These are phyloP conservation scores for Gibbula magus DNA, from an alignment of 2,888 invertebrate genomes.

Conservation along the genomic window DNA sequence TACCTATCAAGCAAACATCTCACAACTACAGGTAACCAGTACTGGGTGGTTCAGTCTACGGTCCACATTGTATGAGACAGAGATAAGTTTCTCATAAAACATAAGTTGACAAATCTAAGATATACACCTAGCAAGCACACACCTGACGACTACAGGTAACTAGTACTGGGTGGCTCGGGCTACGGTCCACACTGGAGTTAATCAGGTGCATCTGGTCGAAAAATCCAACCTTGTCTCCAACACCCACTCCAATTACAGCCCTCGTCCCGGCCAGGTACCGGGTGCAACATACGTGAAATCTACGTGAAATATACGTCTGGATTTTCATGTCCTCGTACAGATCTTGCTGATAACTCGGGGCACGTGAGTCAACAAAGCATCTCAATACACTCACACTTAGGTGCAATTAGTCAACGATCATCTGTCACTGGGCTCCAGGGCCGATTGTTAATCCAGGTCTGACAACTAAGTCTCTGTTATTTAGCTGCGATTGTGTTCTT, in stretches of 20 bases:
- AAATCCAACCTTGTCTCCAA: not conserved
- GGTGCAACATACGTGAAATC: not conserved
- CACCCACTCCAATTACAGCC: not conserved
- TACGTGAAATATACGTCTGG: not conserved
- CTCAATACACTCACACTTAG: not conserved
- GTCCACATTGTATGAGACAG: no score
- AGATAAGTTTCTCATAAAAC: no score
- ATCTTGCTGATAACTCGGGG: not conserved
- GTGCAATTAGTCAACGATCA: constrained; percentile 1
- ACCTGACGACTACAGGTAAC: not conserved
- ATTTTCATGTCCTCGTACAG: not conserved
- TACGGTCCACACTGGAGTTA: not conserved
- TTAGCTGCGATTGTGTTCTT: not conserved
- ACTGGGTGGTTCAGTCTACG: no score
- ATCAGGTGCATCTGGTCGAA: constrained; percentile 4
- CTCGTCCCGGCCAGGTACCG: not conserved
- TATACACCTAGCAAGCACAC: no score
- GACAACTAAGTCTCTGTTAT: not conserved
- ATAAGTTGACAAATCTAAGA: no score
- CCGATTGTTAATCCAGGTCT: not conserved
- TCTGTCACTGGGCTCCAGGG: not conserved
- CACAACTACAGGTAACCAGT: not conserved
- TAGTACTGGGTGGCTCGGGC: not conserved
- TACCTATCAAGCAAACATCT: no score
- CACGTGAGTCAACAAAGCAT: not conserved